Evolutionary conservation across 2,888 invertebrate genomes (phyloP).

Genomic region (Zootermopsis nevadensis): DNA sequence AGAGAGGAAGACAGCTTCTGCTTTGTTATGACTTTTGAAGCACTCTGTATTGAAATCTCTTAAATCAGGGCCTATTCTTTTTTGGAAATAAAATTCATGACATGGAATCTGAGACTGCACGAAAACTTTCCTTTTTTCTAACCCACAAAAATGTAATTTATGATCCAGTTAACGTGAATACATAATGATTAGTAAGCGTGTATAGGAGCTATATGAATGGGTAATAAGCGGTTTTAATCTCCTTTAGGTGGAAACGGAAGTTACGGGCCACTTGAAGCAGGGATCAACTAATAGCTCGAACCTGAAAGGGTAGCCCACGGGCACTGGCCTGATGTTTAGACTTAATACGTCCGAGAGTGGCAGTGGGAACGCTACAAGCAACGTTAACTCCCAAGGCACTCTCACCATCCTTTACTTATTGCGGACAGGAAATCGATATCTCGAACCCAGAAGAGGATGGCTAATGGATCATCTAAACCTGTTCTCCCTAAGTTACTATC

Average conservation of each 20-base stretch:
- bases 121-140: too few relatives aligned
- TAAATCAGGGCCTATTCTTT: too few relatives aligned
- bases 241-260: neutral
- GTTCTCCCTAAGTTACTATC: neutral
- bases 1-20: too few relatives aligned
- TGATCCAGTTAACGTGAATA: too few relatives aligned
- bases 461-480: slow-evolving; percentile 21
- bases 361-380: neutral
- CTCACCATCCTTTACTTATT: slow-evolving; percentile 19
- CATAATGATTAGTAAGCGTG: too few relatives aligned
- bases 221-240: neutral
- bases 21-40: too few relatives aligned
- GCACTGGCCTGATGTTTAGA: neutral
- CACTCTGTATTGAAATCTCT: too few relatives aligned
- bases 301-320: neutral
- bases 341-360: neutral
- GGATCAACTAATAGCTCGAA: slow-evolving; percentile 5
- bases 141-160: too few relatives aligned
- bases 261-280: neutral
- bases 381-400: neutral
- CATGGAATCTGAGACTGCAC: too few relatives aligned
- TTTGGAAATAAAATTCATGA: too few relatives aligned
- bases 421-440: slow-evolving; percentile 15
- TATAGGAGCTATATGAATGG: too few relatives aligned
- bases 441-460: neutral